phyloP scores from a whole-genome alignment of 2,113 vertebrate genomes.

The Hippopotamus amphibius region DNA sequence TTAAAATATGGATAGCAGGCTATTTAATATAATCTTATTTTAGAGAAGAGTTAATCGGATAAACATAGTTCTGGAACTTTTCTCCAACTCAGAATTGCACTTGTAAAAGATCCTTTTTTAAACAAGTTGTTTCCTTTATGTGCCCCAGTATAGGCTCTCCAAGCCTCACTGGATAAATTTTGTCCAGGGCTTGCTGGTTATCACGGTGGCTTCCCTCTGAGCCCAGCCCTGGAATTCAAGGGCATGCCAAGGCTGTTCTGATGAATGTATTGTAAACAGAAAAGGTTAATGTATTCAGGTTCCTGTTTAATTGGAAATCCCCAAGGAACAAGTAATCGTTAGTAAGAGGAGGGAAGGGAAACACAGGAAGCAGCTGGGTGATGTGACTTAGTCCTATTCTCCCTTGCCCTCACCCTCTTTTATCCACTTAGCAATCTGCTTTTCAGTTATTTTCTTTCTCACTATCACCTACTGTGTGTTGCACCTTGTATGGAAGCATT shows the following conservation, averaged over 20 bases:
- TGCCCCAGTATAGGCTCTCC: not conserved
- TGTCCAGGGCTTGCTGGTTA: not conserved
- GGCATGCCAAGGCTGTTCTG: not conserved
- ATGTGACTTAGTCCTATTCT: not conserved
- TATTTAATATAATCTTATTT: not conserved
- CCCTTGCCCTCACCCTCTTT: not conserved
- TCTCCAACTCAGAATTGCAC: not conserved
- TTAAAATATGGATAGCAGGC: not conserved
- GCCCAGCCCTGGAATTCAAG: not conserved
- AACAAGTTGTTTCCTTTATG: not conserved
- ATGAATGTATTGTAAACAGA: constrained; percentile 37
- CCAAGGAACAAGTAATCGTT: constrained; percentile 43
- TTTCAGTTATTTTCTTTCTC: not conserved
- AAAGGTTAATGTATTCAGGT: constrained; percentile 75
- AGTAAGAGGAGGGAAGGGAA: constrained; percentile 29
- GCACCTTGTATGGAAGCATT: not conserved
- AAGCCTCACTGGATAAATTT: not conserved
- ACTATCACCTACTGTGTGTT: not conserved
- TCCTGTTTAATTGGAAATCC: constrained; percentile 53
- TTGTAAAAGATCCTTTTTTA: not conserved
- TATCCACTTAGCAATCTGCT: not conserved
- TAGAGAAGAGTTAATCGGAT: not conserved
- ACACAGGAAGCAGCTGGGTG: not conserved
- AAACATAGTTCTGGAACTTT: not conserved
- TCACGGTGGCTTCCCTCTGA: not conserved